Evolutionary conservation across 2,113 vertebrate genomes (phyloP), one percentile per base, ranked within the genome.

Genomic region (Ceyx margarethae): DNA sequence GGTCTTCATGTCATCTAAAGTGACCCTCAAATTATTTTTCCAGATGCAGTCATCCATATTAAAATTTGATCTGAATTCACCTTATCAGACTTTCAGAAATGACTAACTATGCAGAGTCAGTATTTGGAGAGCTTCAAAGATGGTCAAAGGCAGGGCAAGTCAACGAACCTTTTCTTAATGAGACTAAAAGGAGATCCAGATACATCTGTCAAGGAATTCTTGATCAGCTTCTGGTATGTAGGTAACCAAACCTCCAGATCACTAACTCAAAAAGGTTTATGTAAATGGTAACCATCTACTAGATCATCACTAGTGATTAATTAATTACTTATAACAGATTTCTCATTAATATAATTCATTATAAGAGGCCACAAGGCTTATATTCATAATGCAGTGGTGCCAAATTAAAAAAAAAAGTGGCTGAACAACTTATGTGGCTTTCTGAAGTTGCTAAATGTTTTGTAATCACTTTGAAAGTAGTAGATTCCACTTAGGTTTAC

Each of bases 161-260:
- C 1, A 0, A 73, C 13, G 14, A 60, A 58, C 22, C 56, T 92
- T 73, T 67, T 61, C 46, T 74, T 80, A 48, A 43, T 74, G 43
- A 73, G 37, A 5, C 50, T 85, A 57, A 75, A 89, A 46, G 56
- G 33, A 77, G 83, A 74, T 74, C 11, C 29, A 40, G 46, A 58
- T 85, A 82, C 80, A 86, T 81, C 50, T 67, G 40, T 73, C 60
- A 43, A 85, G 72, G n/a, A 90, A 46, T 85, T 83, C 43, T 87
- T 81, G 28, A 94, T 85, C 66, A 91, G 37, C 45, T 84, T 91
- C 64, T 80, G 67, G 31, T 88, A 90, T 51, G 67, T 91, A 64
- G 51, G 60, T 89, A 85, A 77, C 46, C 77, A 29, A 87, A 31
- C 46, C 51, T 91, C 79, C 20, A 91, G 56, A 45, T 74, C 43